Percentiles rank a stretch among this genome's conserved stretches.
phyloP scores from a whole-genome alignment of 1,140 invertebrate genomes.

The Pollicipes pollicipes region DNA sequence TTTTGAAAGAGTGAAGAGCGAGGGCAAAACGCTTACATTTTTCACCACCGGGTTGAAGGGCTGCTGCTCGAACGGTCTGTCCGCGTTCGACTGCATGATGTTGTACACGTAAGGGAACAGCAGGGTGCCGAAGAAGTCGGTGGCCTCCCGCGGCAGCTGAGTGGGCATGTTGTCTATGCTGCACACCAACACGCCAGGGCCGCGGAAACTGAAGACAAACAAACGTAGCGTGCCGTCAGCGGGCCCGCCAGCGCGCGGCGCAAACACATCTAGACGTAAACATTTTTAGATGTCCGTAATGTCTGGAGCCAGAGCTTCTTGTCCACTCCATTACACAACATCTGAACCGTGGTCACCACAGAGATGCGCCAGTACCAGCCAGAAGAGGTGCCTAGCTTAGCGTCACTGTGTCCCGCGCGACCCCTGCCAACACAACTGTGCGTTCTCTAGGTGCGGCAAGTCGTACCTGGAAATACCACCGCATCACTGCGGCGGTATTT shows the following conservation, averaged over 20 bases:
- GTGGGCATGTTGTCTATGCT: conserved; percentile 99
- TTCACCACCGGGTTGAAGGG: conserved; percentile 56
- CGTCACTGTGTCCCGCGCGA: no score
- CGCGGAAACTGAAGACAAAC: conserved; percentile 56
- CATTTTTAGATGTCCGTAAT: neutral
- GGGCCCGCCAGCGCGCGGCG: no score
- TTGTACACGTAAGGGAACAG: conserved; percentile 73
- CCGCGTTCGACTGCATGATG: conserved; percentile 79
- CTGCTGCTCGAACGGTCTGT: conserved; percentile 59
- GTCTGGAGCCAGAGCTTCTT: no score
- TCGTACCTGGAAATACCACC: no score
- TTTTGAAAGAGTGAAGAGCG: no score
- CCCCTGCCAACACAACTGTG: no score
- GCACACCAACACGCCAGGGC: conserved; percentile 90
- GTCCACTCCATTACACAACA: conserved; percentile 2
- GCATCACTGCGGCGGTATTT: no score
- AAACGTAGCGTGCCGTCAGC: conserved; percentile 11
- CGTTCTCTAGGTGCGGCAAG: no score
- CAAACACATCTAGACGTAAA: no score
- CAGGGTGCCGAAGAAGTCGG: conserved; percentile 91
- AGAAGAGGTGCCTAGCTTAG: no score
- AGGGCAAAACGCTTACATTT: conserved; percentile 42
- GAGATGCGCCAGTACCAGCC: no score
- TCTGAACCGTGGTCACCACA: neutral
- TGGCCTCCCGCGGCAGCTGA: conserved; percentile 88